These are phyloP conservation scores for Drosophila sechellia DNA, from an alignment of 1,140 invertebrate species.

Conservation along the genomic window DNA sequence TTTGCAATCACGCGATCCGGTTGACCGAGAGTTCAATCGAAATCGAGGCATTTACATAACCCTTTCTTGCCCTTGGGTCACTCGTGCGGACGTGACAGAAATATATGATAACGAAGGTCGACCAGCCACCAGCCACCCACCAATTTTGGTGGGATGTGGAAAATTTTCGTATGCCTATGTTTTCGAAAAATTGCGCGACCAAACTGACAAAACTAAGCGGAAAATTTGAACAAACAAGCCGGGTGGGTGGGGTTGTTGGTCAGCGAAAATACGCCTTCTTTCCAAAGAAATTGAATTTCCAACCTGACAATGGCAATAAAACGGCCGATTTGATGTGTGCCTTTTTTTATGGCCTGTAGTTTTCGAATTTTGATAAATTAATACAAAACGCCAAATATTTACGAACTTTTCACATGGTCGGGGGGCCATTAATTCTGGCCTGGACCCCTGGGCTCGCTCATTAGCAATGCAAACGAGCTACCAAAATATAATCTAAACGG, in stretches of 20 bases:
- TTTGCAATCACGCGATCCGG: constrained; percentile 50
- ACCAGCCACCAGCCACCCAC: neutral
- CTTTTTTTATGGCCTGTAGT: constrained; percentile 15
- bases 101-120: constrained; percentile 49
- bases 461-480: constrained; percentile 61
- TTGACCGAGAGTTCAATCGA: constrained; percentile 40
- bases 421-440: constrained; percentile 25
- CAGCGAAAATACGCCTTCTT: neutral
- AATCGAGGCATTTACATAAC: constrained; percentile 31
- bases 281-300: constrained; percentile 10
- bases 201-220: constrained; percentile 50
- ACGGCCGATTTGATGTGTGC: constrained; percentile 10
- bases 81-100: constrained; percentile 45
- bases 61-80: constrained; percentile 43
- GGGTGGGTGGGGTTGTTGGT: too few relatives aligned
- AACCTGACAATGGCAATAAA: constrained; percentile 22
- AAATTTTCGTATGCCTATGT: constrained; percentile 23
- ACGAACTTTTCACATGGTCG: constrained; percentile 56
- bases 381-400: constrained; percentile 43
- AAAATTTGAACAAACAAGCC: constrained; percentile 53
- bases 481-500: constrained; percentile 25
- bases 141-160: constrained; percentile 12
- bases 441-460: constrained; percentile 27
- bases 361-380: constrained; percentile 48
- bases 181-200: constrained; percentile 65